phyloP scores from a whole-genome alignment of 2,888 invertebrate species.

The Lumbricus terrestris region DNA sequence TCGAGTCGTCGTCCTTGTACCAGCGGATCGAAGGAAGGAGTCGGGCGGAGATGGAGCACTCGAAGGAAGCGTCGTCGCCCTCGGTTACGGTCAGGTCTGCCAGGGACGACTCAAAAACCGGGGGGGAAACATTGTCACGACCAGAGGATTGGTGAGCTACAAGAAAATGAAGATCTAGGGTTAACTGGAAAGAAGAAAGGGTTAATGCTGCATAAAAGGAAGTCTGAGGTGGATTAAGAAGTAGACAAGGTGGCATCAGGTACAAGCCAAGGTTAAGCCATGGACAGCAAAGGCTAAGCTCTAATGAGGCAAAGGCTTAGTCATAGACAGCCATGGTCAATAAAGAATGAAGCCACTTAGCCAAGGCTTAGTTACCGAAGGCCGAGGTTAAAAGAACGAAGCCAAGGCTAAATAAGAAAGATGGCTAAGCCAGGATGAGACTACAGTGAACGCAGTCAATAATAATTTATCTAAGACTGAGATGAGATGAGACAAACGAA shows the following conservation, averaged over 20 bases:
- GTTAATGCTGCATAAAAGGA: not conserved
- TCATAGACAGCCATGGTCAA: not conserved
- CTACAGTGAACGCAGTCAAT: no score
- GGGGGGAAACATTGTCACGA: not conserved
- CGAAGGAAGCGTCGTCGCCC: conserved; percentile 18
- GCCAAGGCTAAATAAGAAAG: not conserved
- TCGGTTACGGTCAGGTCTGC: not conserved
- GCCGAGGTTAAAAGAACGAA: not conserved
- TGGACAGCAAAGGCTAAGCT: not conserved
- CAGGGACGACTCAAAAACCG: not conserved
- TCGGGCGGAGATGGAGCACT: not conserved
- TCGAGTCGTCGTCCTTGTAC: conserved; percentile 22
- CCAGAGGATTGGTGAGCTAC: not conserved
- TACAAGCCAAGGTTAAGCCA: not conserved
- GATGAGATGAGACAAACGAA: no score
- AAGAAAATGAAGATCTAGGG: not conserved
- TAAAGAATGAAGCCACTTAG: no score
- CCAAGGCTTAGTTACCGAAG: no score
- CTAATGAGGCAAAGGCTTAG: not conserved
- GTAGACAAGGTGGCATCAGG: not conserved
- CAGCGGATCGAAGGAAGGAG: not conserved
- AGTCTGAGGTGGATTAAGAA: not conserved
- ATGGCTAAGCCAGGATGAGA: no score
- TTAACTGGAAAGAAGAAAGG: not conserved
- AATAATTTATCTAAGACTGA: no score